Evolutionary conservation across 2,797 vertebrate species (phyloP).

Genomic region (Pangasius djambal): DNA sequence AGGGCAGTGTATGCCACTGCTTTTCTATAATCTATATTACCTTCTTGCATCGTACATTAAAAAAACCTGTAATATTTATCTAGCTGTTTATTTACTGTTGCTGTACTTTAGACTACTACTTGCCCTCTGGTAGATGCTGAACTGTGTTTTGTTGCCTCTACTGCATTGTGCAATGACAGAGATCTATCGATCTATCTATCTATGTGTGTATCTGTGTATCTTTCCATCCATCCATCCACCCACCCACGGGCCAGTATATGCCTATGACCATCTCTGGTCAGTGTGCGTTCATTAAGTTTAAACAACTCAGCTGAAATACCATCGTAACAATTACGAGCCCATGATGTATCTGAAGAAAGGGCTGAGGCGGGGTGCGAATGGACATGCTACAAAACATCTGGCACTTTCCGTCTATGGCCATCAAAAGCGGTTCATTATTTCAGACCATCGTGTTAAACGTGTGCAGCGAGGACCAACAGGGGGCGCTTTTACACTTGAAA

Average conservation of each 20-base stretch:
- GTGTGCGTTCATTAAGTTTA: not conserved
- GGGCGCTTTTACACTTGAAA: constrained; percentile 74
- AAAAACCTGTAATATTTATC: no score
- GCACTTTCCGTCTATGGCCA: not conserved
- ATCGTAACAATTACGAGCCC: not conserved
- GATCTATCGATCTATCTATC: not conserved
- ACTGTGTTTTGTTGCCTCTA: no score
- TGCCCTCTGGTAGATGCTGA: no score
- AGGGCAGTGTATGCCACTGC: no score
- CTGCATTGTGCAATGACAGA: not conserved
- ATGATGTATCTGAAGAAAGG: not conserved
- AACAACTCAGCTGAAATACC: not conserved
- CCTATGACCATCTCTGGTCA: no score
- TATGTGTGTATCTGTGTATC: not conserved
- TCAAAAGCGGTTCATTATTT: not conserved
- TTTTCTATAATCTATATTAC: no score
- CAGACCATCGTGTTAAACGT: not conserved
- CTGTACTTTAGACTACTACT: no score
- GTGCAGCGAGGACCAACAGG: constrained; percentile 65
- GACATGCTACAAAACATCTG: not conserved
- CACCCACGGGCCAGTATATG: not conserved
- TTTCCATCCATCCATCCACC: not conserved
- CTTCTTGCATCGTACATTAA: no score
- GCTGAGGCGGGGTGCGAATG: not conserved
- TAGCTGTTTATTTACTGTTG: no score